phyloP scores from a whole-genome alignment of 2,888 invertebrate genomes.

The Siphonodentalium dalli region DNA sequence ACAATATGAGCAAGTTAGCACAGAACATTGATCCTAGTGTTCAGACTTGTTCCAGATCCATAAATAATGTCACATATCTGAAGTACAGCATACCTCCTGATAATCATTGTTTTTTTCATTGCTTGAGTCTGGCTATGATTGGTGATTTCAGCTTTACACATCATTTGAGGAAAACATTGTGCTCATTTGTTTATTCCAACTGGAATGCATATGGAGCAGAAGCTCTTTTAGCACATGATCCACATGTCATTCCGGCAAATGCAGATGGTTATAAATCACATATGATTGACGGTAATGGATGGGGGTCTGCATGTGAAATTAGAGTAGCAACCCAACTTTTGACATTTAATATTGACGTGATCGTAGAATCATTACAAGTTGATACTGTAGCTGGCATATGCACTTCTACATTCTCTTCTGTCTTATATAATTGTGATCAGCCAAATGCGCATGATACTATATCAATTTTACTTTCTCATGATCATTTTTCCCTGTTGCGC shows the following conservation, averaged over 20 bases:
- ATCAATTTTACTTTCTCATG: no score
- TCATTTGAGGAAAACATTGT: constrained; percentile 7
- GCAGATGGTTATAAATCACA: not conserved
- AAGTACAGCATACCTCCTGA: constrained; percentile 20
- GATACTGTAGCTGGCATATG: no score
- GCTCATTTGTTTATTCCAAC: constrained; percentile 1
- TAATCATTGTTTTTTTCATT: constrained; percentile 22
- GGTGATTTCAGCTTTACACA: not conserved
- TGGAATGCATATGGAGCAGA: not conserved
- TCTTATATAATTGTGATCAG: no score
- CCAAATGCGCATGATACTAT: no score
- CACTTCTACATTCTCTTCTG: no score
- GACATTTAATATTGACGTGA: constrained; percentile 8
- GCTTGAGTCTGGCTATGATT: constrained; percentile 1
- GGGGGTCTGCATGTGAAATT: constrained; percentile 18
- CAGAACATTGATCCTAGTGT: no score
- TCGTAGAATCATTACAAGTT: no score
- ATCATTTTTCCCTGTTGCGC: no score
- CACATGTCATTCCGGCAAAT: not conserved
- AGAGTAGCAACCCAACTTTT: constrained; percentile 12
- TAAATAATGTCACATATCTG: no score
- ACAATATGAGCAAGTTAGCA: no score
- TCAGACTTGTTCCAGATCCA: no score
- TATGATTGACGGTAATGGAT: constrained; percentile 8
- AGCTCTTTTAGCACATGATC: not conserved